Evolutionary conservation across 1,140 invertebrate species (phyloP), one percentile per base, ranked within the genome.

Genomic region (Alviniconcha marisindica): DNA sequence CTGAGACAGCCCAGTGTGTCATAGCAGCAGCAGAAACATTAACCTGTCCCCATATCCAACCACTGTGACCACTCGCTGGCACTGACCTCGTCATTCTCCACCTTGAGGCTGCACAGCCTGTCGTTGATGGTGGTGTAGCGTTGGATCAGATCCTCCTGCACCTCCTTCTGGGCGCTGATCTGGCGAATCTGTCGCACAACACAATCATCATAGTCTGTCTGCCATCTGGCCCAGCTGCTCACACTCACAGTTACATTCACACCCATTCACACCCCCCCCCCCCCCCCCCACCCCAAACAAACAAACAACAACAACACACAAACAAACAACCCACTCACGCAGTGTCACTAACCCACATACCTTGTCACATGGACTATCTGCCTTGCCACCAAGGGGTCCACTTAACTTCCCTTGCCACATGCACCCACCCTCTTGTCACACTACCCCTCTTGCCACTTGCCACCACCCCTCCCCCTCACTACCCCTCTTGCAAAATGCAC

Each of bases 81-180:
- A 88, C 86, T 73, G 83, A 97, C 96, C 94, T 99, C 97, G 92
- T 98, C 97, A 83, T 97, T 97, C 92, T 99, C 97, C 21, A 96
- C 96, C 82, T 96, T 95, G 42, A 99, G 95, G 38, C 95, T 94
- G 10, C 96, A 96, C 1, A 99, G 95, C 66, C 97, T 94, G 80
- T 96, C 95, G 87, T 96, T 96, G 38, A 99, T 94, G 88, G 97
- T 96, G 54, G 94, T 93, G 77, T 97, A 94, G 77, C 98, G 94
- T 88, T 96, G 95, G 88, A 97, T 95, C 94, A 99, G 95, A 91
- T 99, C 97, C 71, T 96, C 95, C 87, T 96, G 95, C 33, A 97
- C 92, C 44, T 93, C 90, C 80, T 94, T 94, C 86, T 94, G 93
- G 71, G 93, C 93, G 87, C 91, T 92, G 56, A 95, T 92, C 83